Evolutionary conservation across 2,888 invertebrate species (phyloP), one percentile per base, ranked within the genome.

Genomic region (Dryocosmus kuriphilus): DNA sequence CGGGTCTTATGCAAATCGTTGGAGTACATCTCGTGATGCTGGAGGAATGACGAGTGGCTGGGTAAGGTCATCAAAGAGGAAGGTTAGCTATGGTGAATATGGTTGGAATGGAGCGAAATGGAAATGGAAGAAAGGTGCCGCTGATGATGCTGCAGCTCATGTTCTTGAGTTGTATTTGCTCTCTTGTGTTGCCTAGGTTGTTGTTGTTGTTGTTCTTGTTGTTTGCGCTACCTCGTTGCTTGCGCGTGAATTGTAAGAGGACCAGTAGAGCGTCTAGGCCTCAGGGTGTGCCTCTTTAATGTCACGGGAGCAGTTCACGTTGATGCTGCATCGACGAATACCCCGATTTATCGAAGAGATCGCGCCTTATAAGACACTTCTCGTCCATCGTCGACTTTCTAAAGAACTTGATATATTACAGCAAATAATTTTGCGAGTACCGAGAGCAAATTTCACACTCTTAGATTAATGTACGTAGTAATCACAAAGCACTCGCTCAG

Each of bases 251-350:
- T 80, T 62, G 81, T 73, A 77, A 81, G 74, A 78, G 82, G 81
- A 79, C 81, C 81, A 57, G 63, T 35, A 74, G 62, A 78, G 67
- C 77, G 75, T 78, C 78, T 78, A 60, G 65, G 79, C 79, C 82
- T 79, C 85, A 83, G 85, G 87, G 87, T 86, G 87, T 87, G 87
- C 85, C 87, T 85, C 85, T 85, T 85, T 87, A 87, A 87, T 87
- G 87, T 87, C 87, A 87, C 86, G 87, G 86, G 85, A 87, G 86
- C 82, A 87, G 87, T 87, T 87, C 79, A 79, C 35, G 78, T 81
- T 80, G 82, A 80, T 78, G 80, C 60, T 71, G 79, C 77, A 76
- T 78, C 78, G 41, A 71, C 76, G 79, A 82, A 76, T 77, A 79
- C 76, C 65, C 79, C 71, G 80, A 82, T 81, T 81, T 82, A 80